Percentiles rank a stretch among this genome's conserved stretches.
These are phyloP conservation scores for Napeogenes inachia DNA, from an alignment of 2,888 invertebrate genomes.

Conservation along the genomic window DNA sequence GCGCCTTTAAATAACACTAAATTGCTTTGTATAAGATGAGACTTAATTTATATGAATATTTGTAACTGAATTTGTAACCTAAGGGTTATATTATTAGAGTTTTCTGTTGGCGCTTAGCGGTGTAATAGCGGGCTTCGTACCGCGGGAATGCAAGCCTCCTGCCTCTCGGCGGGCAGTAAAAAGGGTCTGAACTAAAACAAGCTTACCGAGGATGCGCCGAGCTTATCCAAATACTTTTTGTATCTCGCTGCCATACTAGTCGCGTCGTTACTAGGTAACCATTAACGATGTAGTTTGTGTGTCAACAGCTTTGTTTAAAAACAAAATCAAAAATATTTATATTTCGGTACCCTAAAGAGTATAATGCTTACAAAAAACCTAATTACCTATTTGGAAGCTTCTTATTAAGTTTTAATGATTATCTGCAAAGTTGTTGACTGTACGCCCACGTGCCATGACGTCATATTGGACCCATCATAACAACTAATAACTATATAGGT, in stretches of 20 bases:
- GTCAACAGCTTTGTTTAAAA: neutral
- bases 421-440: slow-evolving; percentile 19
- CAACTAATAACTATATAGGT: slow-evolving; percentile 4
- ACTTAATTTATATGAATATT: neutral
- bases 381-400: too few species aligned
- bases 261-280: slow-evolving; percentile 15
- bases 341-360: neutral
- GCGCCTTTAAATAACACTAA: slow-evolving; percentile 2
- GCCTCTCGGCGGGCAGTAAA: slow-evolving; percentile 61
- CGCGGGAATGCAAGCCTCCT: slow-evolving; percentile 55
- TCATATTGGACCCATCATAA: slow-evolving; percentile 16
- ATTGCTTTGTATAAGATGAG: neutral
- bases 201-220: slow-evolving; percentile 57
- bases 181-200: slow-evolving; percentile 61
- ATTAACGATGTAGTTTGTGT: neutral
- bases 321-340: neutral
- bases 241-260: slow-evolving; percentile 20
- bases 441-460: slow-evolving; percentile 29
- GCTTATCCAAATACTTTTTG: slow-evolving; percentile 52
- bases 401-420: slow-evolving; percentile 2
- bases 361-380: neutral
- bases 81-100: slow-evolving; percentile 13
- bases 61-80: neutral
- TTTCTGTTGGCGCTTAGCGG: slow-evolving; percentile 35
- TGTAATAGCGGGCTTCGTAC: slow-evolving; percentile 37